Evolutionary conservation across 2,797 vertebrate genomes (phyloP).

Genomic region (Caiman crocodilus): DNA sequence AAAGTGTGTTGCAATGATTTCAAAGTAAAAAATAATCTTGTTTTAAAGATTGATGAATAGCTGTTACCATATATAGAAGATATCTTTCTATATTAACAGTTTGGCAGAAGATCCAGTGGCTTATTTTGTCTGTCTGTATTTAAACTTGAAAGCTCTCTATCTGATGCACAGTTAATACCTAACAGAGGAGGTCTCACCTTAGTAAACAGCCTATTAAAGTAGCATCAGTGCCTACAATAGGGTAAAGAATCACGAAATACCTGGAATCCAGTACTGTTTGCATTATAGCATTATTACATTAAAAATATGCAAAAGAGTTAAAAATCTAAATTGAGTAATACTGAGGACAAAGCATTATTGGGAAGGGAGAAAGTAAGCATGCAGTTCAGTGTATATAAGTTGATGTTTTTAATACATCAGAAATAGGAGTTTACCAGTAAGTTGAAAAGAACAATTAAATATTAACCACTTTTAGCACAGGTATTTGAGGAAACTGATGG

Average conservation of each 20-base stretch:
- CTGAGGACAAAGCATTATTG: not conserved
- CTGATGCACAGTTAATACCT: not conserved
- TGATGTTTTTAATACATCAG: not conserved
- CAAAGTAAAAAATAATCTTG: conserved; percentile 13
- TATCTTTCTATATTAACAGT: not conserved
- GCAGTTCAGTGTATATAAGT: not conserved
- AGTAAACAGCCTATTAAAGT: not conserved
- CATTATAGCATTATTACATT: not conserved
- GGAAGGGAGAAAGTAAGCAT: not conserved
- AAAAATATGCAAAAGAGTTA: not conserved
- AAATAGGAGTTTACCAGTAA: not conserved
- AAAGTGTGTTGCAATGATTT: conserved; percentile 45
- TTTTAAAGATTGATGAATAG: conserved; percentile 40
- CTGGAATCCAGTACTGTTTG: not conserved
- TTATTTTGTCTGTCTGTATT: conserved; percentile 13
- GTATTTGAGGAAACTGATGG: not conserved
- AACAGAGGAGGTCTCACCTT: not conserved
- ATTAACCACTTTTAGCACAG: not conserved
- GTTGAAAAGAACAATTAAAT: not conserved
- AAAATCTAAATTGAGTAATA: not conserved
- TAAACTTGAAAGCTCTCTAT: not conserved
- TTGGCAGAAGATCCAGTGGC: conserved; percentile 28
- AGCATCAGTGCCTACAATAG: not conserved
- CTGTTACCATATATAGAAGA: conserved; percentile 34
- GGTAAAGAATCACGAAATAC: accelerated